Conservation (phyloP, 2,888 invertebrate species). For the Slavum lentiscoides region DNA sequence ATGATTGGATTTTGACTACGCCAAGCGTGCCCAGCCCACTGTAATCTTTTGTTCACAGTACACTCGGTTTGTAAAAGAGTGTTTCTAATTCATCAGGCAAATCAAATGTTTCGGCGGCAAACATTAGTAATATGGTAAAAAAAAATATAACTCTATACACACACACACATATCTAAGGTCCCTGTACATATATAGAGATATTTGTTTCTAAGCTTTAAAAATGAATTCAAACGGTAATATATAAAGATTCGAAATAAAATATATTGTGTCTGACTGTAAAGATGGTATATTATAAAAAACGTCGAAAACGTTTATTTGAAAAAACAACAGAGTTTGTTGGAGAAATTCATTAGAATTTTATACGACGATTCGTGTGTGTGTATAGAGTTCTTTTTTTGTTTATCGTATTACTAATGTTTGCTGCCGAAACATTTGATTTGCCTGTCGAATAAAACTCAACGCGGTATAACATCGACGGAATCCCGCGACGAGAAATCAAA, state of each 20-base stretch:
- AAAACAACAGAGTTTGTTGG: neutral
- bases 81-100: neutral
- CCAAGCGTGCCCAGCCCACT: too few species aligned
- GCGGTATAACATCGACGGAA: neutral
- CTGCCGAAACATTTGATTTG: constrained; percentile 1
- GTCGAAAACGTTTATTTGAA: neutral
- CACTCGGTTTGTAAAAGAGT: too few species aligned
- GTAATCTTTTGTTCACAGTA: too few species aligned
- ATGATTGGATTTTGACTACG: too few species aligned
- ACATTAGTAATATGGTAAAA: constrained; percentile 9
- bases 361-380: neutral
- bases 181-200: too few species aligned
- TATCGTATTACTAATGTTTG: constrained; percentile 8
- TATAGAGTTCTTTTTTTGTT: neutral
- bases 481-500: neutral
- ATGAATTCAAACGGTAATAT: too few species aligned
- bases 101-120: neutral
- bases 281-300: too few species aligned
- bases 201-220: too few species aligned
- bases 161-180: too few species aligned
- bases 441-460: neutral
- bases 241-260: too few species aligned
- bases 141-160: neutral
- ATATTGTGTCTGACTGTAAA: too few species aligned
- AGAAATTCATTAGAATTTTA: constrained; percentile 6